Evolutionary conservation across 2,113 vertebrate species (phyloP), one percentile per base, ranked within the genome.

Genomic region (Vanacampus margaritifer): DNA sequence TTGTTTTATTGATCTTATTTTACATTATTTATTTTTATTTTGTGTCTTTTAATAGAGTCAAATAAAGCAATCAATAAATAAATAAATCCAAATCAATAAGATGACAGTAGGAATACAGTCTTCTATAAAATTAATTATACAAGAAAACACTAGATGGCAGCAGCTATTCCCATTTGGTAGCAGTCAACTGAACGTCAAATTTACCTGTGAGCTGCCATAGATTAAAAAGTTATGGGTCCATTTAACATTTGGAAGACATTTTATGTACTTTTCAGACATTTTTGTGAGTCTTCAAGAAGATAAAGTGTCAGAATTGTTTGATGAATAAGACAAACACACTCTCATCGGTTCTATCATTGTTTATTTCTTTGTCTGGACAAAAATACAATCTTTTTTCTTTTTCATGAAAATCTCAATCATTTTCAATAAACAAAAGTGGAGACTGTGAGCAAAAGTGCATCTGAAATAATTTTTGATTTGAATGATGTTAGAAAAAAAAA

Each of bases 361-460:
- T 39, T 86, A 86, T 86, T 89, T 75, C 14, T 19, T 16, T 39
- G 39, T 41, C 39, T 74, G 82, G 84, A 80, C 69, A 70, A 89
- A 89, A 86, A 87, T 80, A 83, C 63, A 86, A 79, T 24, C 64
- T 69, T 67, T 71, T 82, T n/a, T n/a, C n/a, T n/a, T n/a, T 82
- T 84, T 41, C 46, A 76, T 87, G 83, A 88, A 36, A 76, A 80
- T n/a, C 77, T 78, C 62, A 73, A 65, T 72, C 81, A 87, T 88
- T 85, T 82, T 84, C 81, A 72, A 88, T 82, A 77, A 84, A 89
- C 77, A 88, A 81, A 81, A 75, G 78, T 84, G 26, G 72, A 79
- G 79, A 62, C n/a, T 41, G 62, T 71, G 56, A 84, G 81, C 62
- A 82, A 87, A 91, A 89, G 89, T 91, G 89, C 88, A 83, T 83